Percentiles rank a stretch among this genome's conserved stretches.
Evolutionary conservation across 2,113 vertebrate genomes (phyloP).

Genomic region (Corythoichthys haematopterus): DNA sequence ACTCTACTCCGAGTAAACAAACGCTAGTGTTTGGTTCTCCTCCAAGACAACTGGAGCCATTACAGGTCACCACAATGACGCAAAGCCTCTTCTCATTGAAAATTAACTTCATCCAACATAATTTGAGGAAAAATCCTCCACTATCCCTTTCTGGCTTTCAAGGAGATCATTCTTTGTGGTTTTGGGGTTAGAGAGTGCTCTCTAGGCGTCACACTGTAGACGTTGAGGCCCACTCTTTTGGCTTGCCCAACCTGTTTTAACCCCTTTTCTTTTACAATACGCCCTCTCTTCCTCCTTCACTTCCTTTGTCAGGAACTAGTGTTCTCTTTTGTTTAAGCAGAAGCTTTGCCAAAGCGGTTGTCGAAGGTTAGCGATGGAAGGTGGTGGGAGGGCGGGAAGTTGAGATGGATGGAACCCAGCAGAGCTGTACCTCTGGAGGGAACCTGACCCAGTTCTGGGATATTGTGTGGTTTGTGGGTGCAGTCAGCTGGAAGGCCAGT

Average conservation of each 20-base stretch:
- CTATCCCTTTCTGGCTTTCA: constrained; percentile 33
- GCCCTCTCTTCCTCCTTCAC: constrained; percentile 17
- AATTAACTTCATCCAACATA: constrained; percentile 43
- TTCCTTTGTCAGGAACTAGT: constrained; percentile 31
- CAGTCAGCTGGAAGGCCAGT: constrained; percentile 28
- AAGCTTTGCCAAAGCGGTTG: constrained; percentile 40
- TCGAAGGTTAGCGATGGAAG: constrained; percentile 1
- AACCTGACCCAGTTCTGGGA: constrained; percentile 27
- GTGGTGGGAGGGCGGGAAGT: constrained; percentile 44
- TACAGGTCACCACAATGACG: constrained; percentile 60
- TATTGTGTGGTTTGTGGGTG: constrained; percentile 54
- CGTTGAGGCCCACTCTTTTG: constrained; percentile 38
- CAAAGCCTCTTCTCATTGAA: constrained; percentile 52
- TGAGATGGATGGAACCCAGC: constrained; percentile 38
- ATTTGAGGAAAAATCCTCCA: constrained; percentile 43
- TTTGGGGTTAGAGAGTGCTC: constrained; percentile 44
- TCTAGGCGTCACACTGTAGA: constrained; percentile 28
- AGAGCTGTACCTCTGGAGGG: constrained; percentile 17
- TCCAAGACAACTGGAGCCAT: constrained; percentile 68
- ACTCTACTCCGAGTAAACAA: constrained; percentile 52
- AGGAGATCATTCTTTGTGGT: constrained; percentile 56
- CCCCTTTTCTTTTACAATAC: constrained; percentile 10
- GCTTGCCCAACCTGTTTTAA: constrained; percentile 17
- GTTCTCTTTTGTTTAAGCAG: constrained; percentile 26
- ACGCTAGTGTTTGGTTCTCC: constrained; percentile 47